Base-by-base conservation (phyloP, 2,888 invertebrate species). In the Caenorhabditis sp. region DNA sequence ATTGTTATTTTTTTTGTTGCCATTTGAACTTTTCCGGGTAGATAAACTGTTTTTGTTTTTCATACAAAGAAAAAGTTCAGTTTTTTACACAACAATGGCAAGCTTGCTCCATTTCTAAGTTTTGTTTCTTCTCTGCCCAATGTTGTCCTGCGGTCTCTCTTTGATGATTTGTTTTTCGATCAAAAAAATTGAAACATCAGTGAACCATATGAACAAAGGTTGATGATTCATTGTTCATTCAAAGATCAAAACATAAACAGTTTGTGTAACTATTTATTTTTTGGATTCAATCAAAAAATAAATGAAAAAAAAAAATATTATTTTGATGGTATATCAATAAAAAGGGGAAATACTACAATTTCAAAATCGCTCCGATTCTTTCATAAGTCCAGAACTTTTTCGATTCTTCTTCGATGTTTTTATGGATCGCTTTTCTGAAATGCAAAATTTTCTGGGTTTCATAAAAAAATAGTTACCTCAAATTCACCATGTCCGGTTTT, bases 361-460 rank as follows among this genome's bases (percentile, higher is more conserved):
- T 60, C 25, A 50, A 49, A 60, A 23, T 1, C 14, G 7, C 20
- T 59, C 59, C 59, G n/a, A 65, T 65, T 38, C 23, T 58, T 25
- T 73, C 73, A 56, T 62, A 68, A 4, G 65, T 73, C 73, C 73
- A 73, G 43, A 65, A 73, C 20, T 43, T 21, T 8, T 31, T 68
- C 58, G 60, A 50, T 68, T 73, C 73, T 59, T 49, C 60, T 60
- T 73, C 68, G 50, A 73, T 31, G 27, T 61, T 54, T 61, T 36
- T 61, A n/a, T 59, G 56, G 54, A 72, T 31, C 21, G 31, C 12
- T 31, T 38, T 59, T 59, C 72, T 67, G 64, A 49, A 66, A 71
- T 63, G n/a, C 52, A 43, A 43, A 31, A 7, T 31, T 31, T 31
- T 31, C n/a, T n/a, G n/a, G n/a, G n/a, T 31, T 31, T 10, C 4